A percentile compares a stretch with the other conserved stretches of the same genome.
phyloP scores from a whole-genome alignment of 2,888 invertebrate genomes.

The Acronicta leporina region DNA sequence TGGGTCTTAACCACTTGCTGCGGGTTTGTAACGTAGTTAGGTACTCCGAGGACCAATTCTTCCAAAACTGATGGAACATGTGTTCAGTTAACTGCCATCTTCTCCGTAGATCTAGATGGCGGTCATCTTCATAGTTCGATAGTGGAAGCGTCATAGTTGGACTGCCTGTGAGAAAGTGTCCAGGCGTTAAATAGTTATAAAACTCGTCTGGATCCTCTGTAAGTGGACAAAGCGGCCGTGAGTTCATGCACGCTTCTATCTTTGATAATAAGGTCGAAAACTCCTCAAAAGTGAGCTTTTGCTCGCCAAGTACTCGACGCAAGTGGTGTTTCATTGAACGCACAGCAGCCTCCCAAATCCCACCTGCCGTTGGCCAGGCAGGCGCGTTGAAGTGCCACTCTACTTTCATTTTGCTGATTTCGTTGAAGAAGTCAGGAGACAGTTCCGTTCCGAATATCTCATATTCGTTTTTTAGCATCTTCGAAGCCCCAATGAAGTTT shows the following conservation, averaged over 20 bases:
- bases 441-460: conserved; percentile 2
- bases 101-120: conserved; percentile 1
- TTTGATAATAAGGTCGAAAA: conserved; percentile 1
- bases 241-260: conserved; percentile 37
- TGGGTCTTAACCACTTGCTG: too few species aligned
- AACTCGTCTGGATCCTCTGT: conserved; percentile 12
- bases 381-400: conserved; percentile 6
- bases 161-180: conserved; percentile 42
- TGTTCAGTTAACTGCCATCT: conserved; percentile 27
- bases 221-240: conserved; percentile 40
- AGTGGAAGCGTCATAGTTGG: conserved; percentile 16
- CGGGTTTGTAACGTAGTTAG: too few species aligned
- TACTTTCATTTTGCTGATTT: conserved; percentile 2
- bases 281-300: conserved; percentile 5
- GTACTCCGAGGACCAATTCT: too few species aligned
- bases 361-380: conserved; percentile 4
- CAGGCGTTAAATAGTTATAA: conserved; percentile 40
- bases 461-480: conserved; percentile 8
- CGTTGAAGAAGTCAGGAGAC: not conserved
- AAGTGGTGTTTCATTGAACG: conserved; percentile 5
- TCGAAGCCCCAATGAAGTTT: conserved; percentile 12
- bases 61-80: too few species aligned
- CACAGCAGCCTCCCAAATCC: conserved; percentile 9
- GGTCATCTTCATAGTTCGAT: not conserved
- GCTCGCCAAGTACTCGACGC: conserved; percentile 3